Evolutionary conservation across 2,797 vertebrate genomes (phyloP), one percentile per base, ranked within the genome.

Genomic region (Neoniphon sammara): DNA sequence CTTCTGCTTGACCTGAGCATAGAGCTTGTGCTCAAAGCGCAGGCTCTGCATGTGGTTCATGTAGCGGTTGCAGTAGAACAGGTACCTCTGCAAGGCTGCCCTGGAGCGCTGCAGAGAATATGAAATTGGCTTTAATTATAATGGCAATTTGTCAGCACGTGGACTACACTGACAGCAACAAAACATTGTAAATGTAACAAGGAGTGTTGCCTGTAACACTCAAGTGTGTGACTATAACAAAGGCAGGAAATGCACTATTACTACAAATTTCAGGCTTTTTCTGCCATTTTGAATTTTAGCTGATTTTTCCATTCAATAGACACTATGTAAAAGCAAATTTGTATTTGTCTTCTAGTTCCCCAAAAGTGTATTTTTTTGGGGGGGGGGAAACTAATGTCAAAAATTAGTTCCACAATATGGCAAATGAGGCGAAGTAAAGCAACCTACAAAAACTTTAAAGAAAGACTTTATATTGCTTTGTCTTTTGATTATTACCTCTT

Each of bases 41-140:
- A 99, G 95, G 90, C 98, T 99, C 95, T 99, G 98, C 98, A 99
- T 99, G 95, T 99, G 98, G 94, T 99, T 99, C 98, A 99, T 99
- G 87, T 99, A 99, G 90, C 98, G 98, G 92, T 99, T 99, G 95
- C 98, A 99, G 95, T 99, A 99, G 95, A 99, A 99, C 88, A 99
- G 96, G 94, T 99, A 99, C 93, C 98, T 96, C 95, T 99, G 98
- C 91, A 99, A 93, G 83, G 98, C 98, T 75, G 98, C 98, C 91
- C 98, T 94, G 80, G 98, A 99, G 85, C 97, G 93, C 98, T 99
- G 95, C 25, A 39, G 49, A 82, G 18, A 74, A 55, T 11, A 84
- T 12, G 36, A n/a, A 61, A 64, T n/a, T 31, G 46, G 30, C 7
- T 73, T 80, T 61, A 81, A 62, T 65, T 61, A 70, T 66, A 67